Percentiles rank a stretch among this genome's conserved stretches.
Conservation (phyloP, 2,113 vertebrate genomes). For the Typhlomys cinereus region DNA sequence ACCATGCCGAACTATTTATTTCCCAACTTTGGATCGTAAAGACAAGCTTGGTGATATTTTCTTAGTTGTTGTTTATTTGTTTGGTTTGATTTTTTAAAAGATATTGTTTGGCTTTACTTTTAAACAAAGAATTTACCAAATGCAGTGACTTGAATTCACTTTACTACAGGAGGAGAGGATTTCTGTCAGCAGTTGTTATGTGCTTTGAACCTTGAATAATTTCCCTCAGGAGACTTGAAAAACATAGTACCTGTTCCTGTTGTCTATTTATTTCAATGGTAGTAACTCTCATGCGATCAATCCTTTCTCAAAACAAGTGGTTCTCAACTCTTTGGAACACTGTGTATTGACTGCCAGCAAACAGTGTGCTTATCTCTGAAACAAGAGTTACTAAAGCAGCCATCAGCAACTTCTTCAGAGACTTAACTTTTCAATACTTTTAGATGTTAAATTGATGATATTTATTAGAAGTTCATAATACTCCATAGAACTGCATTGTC, state of each 20-base stretch:
- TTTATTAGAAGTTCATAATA: constrained; percentile 12
- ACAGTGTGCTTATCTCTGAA: neutral
- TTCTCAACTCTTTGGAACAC: neutral
- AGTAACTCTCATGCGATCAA: neutral
- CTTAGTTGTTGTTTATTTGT: neutral
- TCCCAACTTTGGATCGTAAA: constrained; percentile 28
- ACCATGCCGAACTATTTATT: neutral
- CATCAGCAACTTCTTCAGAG: neutral
- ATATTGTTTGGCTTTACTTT: neutral
- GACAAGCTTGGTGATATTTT: neutral
- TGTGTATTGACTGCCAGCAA: neutral
- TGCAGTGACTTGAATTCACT: neutral
- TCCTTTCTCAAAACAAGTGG: neutral
- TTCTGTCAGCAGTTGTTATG: neutral
- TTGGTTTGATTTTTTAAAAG: no score
- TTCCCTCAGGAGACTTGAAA: constrained; percentile 5
- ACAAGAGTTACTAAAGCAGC: neutral
- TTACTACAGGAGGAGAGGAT: neutral
- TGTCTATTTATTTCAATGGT: constrained; percentile 26
- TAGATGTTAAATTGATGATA: neutral
- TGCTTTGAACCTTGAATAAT: neutral
- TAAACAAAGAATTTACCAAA: neutral
- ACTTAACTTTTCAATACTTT: neutral
- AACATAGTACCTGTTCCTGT: neutral
- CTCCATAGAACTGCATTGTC: neutral